Conservation (phyloP, 2,888 invertebrate genomes). For the Epinotia nisella region DNA sequence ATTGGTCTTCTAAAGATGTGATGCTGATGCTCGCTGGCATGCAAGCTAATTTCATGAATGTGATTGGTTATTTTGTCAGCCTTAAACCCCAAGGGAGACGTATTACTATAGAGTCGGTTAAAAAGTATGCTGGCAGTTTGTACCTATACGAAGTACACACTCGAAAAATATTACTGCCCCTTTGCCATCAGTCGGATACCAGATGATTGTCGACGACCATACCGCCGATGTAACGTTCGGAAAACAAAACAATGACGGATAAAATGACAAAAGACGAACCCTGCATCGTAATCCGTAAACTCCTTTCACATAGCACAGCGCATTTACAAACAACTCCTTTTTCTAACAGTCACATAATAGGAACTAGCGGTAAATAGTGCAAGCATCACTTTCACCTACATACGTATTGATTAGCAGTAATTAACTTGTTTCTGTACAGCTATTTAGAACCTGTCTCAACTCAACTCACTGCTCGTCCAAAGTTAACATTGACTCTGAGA, state of each 20-base stretch:
- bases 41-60: too few relatives aligned
- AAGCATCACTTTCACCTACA: constrained; percentile 45
- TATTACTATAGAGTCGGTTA: too few relatives aligned
- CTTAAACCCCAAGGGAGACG: too few relatives aligned
- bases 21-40: too few relatives aligned
- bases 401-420: constrained; percentile 46
- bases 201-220: background rate
- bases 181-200: too few relatives aligned
- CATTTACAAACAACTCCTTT: constrained; percentile 29
- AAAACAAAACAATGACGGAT: background rate
- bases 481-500: background rate
- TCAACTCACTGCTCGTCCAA: background rate
- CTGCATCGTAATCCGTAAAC: constrained; percentile 14
- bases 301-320: constrained; percentile 26
- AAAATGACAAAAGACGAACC: constrained; percentile 2
- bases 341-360: constrained; percentile 40
- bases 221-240: constrained; percentile 1
- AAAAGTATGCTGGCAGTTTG: too few relatives aligned
- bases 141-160: too few relatives aligned
- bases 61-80: too few relatives aligned
- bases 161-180: too few relatives aligned
- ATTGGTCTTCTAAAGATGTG: too few relatives aligned
- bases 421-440: constrained; percentile 26
- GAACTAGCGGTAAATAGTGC: constrained; percentile 40
- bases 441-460: background rate